Base-by-base conservation (phyloP, 2,797 vertebrate genomes). In the Neosalanx taihuensis region DNA sequence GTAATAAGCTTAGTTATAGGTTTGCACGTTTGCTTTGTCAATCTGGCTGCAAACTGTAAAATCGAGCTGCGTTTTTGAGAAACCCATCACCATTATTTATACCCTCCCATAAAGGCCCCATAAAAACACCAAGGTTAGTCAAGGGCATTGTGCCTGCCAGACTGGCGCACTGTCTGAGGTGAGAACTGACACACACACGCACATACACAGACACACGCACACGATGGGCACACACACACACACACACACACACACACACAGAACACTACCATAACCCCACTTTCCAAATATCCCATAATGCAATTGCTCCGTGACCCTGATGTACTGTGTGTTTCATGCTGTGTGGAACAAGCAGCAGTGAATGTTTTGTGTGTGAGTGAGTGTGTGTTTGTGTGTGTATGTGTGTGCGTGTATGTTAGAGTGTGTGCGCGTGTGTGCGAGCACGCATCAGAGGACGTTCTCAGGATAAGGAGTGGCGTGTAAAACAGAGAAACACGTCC, bases 41-140 rank as follows among this genome's bases (percentile, higher is more conserved):
- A 89, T 88, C 78, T 81, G 80, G 74, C 70, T 72, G 73, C 70
- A 83, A 71, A 78, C 85, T 87, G 82, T 90, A 89, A 90, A 91
- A 88, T 69, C 79, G 68, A 66, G 76, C 64, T 64, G 75, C 58
- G 56, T 81, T 79, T 78, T 69, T 75, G 74, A 76, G 68, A 57
- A 78, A 85, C 81, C 75, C 79, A 85, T 85, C 86, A 79, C 49
- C 46, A 82, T 90, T 89, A 92, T 93, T 93, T 92, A 92, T 89
- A 77, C 70, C 80, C 64, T 77, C 85, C 85, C 89, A 87, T 91
- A 90, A 91, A 91, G 84, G 83, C 89, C 81, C 85, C 72, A 83
- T 89, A 75, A 87, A 88, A 87, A 72, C 82, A 81, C 78, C 89
- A 92, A 92, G 91, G 91, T 92, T 84, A 90, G 87, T 87, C 89